Conservation (phyloP, 2,888 invertebrate genomes). For the Ischnus inquisitorius region DNA sequence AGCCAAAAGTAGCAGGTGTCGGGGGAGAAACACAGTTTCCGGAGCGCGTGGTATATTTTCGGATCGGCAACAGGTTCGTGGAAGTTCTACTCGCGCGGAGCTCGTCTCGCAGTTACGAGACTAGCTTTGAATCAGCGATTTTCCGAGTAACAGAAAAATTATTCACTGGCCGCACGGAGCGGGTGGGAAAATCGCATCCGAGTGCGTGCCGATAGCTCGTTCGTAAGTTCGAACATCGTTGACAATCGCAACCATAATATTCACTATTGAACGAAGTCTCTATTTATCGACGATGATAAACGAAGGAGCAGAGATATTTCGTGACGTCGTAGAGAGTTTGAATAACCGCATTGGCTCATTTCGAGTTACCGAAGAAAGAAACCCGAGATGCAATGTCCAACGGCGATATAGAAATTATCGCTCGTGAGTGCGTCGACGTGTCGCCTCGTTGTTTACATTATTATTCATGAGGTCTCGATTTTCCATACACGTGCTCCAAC, state of each 20-base stretch:
- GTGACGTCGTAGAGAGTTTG: not conserved
- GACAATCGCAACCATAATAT: not conserved
- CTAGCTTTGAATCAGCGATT: not conserved
- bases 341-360: not conserved
- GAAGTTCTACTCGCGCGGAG: not conserved
- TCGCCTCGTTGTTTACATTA: not conserved
- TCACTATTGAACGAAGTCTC: not conserved
- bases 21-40: constrained; percentile 18
- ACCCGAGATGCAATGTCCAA: not conserved
- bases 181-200: not conserved
- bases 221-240: not conserved
- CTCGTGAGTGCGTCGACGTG: not conserved
- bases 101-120: not conserved
- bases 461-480: constrained; percentile 8
- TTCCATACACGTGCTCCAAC: constrained; percentile 25
- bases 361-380: not conserved
- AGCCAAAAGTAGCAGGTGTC: constrained; percentile 12
- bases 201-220: not conserved
- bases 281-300: constrained; percentile 24
- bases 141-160: not conserved
- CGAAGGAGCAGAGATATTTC: not conserved
- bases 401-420: not conserved
- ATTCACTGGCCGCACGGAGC: not conserved
- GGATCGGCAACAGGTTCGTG: constrained; percentile 13
- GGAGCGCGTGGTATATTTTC: not conserved